Conservation (phyloP, 2,113 vertebrate genomes). For the Ciconia boyciana region DNA sequence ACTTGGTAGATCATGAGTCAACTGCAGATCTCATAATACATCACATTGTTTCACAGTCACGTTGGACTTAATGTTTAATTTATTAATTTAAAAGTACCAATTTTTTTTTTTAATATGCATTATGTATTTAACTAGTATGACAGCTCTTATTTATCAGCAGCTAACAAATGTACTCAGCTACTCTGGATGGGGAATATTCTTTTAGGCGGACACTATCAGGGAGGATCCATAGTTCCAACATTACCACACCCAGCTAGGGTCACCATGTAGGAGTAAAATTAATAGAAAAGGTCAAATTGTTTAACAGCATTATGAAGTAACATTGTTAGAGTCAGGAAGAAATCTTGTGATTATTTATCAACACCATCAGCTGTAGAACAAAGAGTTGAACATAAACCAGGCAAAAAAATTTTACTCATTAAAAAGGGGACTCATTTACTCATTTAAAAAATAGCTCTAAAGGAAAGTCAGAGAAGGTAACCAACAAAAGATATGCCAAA, state of each 20-base stretch:
- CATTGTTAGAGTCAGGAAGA: neutral
- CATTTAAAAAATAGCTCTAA: neutral
- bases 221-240: neutral
- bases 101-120: neutral
- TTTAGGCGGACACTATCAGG: neutral
- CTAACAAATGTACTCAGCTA: neutral
- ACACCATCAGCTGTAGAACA: slow-evolving; percentile 25
- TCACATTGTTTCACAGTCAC: neutral
- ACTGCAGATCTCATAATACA: neutral
- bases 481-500: neutral
- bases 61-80: neutral
- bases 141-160: neutral
- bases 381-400: neutral
- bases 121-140: neutral
- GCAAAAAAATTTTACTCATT: neutral
- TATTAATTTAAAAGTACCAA: neutral
- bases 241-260: neutral
- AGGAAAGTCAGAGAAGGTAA: neutral
- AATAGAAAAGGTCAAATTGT: neutral
- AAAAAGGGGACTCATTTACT: neutral
- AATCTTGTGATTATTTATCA: slow-evolving; percentile 30
- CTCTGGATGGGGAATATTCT: neutral
- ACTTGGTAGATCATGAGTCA: neutral
- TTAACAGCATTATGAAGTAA: neutral
- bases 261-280: neutral